Conservation (phyloP, 1,140 invertebrate species). For the Ruditapes philippinarum region DNA sequence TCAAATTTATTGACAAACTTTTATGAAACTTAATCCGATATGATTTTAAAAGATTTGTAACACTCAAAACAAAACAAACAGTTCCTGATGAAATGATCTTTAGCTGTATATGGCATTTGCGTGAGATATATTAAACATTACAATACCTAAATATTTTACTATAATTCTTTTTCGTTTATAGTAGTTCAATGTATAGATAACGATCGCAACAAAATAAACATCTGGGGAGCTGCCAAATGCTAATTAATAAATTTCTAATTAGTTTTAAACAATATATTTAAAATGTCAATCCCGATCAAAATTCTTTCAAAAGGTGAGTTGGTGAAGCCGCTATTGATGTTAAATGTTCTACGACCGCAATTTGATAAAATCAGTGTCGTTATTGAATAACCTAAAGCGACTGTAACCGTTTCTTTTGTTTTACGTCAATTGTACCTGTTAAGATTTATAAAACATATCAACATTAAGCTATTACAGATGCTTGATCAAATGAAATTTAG, state of each 20-base stretch:
- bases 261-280: constrained; percentile 11
- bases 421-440: constrained; percentile 33
- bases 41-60: constrained; percentile 14
- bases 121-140: not conserved
- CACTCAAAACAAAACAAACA: constrained; percentile 7
- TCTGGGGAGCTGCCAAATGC: constrained; percentile 35
- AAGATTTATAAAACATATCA: constrained; percentile 40
- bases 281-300: constrained; percentile 19
- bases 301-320: constrained; percentile 32
- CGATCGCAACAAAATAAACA: constrained; percentile 10
- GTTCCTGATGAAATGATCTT: constrained; percentile 34
- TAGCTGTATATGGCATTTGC: constrained; percentile 42
- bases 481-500: not conserved
- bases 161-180: constrained; percentile 2
- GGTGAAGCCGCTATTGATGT: not conserved
- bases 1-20: constrained; percentile 41
- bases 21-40: constrained; percentile 38
- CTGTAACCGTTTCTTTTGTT: constrained; percentile 53
- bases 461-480: constrained; percentile 22
- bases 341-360: not conserved
- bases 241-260: constrained; percentile 62
- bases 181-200: constrained; percentile 28
- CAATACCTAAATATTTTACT: not conserved
- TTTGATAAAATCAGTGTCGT: constrained; percentile 49
- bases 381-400: constrained; percentile 19